A percentile compares a stretch with the other conserved stretches of the same genome.
These are phyloP conservation scores for Phyllostomus discolor DNA, from an alignment of 2,113 vertebrate genomes.

Conservation along the genomic window DNA sequence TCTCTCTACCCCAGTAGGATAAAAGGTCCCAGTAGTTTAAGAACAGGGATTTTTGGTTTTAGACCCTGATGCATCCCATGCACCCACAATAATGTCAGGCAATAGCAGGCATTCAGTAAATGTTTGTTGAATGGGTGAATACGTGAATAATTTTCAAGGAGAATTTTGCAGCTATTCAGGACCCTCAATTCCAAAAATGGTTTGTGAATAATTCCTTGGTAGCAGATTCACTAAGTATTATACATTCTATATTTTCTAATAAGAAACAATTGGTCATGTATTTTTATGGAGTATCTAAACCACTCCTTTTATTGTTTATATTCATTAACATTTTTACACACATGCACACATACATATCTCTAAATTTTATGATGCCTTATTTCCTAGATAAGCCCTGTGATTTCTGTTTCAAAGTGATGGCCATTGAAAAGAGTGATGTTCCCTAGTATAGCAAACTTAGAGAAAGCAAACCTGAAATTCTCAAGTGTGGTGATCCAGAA, in stretches of 20 bases:
- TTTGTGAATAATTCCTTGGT: constrained; percentile 45
- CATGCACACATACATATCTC: not conserved
- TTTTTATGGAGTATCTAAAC: not conserved
- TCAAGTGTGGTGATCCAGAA: constrained; percentile 6
- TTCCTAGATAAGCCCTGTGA: constrained; percentile 15
- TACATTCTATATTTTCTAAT: constrained; percentile 5
- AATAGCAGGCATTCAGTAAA: not conserved
- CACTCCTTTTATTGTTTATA: not conserved
- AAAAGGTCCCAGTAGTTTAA: not conserved
- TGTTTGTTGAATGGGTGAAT: not conserved
- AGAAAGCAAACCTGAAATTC: constrained; percentile 51
- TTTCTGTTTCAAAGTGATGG: constrained; percentile 24
- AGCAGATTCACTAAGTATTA: constrained; percentile 40
- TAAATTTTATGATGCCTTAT: not conserved
- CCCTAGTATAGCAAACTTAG: constrained; percentile 25
- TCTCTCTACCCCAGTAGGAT: not conserved
- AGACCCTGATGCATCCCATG: not conserved
- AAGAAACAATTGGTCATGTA: not conserved
- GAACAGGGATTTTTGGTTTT: not conserved
- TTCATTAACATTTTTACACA: not conserved
- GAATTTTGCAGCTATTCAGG: not conserved
- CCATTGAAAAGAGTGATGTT: constrained; percentile 19
- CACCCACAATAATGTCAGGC: not conserved
- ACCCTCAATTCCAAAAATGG: not conserved
- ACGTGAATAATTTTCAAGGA: not conserved